These are phyloP conservation scores for Ophioderma brevispina DNA, from an alignment of 35 echinoderm and acorn worm species.

Conservation along the genomic window DNA sequence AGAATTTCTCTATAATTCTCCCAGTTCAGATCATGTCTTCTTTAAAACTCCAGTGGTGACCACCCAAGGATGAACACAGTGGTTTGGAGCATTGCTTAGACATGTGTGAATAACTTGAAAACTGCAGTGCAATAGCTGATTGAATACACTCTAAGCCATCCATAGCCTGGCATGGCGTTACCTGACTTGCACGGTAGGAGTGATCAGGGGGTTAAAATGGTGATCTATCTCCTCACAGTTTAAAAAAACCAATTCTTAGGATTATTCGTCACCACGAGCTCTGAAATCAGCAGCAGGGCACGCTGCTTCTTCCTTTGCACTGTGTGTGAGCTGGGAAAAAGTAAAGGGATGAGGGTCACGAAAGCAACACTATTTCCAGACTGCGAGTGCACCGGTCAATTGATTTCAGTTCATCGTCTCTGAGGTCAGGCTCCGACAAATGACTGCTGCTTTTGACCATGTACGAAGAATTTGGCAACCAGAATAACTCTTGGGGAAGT, in stretches of 20 bases:
- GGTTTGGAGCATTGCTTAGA: conserved; percentile 79
- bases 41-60: conserved; percentile 96
- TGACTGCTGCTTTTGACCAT: neutral
- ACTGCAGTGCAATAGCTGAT: conserved; percentile 81
- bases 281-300: conserved; percentile 78
- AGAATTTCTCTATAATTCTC: conserved; percentile 89
- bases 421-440: neutral
- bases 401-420: conserved; percentile 22
- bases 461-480: neutral
- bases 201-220: neutral
- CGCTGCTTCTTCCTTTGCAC: conserved; percentile 48
- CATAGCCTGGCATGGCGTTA: neutral
- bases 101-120: conserved; percentile 82
- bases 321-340: conserved; percentile 49
- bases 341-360: conserved; percentile 63
- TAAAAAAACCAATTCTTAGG: too few relatives aligned
- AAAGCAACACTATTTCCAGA: conserved; percentile 24
- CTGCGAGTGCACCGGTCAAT: conserved; percentile 75
- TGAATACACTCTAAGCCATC: conserved; percentile 80
- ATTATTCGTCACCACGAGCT: conserved; percentile 79
- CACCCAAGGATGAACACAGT: conserved; percentile 87
- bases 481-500: conserved; percentile 42
- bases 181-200: neutral
- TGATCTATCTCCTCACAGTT: too few relatives aligned
- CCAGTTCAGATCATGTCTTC: conserved; percentile 85